Conservation (phyloP, 2,113 vertebrate species). For the Riparia riparia region DNA sequence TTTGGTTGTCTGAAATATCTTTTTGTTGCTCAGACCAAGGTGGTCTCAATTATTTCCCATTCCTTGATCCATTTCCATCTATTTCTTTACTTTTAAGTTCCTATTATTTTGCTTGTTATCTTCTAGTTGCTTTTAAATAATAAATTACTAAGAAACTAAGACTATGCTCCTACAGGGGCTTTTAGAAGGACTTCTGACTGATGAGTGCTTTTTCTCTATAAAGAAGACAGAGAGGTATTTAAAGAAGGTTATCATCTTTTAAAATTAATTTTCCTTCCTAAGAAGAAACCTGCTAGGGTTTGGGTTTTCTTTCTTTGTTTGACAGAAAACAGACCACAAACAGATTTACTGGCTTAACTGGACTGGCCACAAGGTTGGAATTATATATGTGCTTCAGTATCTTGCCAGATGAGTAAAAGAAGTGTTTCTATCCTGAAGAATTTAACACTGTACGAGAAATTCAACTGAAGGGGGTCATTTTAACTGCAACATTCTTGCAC, state of each 20-base stretch:
- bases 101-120: neutral
- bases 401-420: neutral
- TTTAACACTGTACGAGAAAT: neutral
- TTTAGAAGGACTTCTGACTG: neutral
- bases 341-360: neutral
- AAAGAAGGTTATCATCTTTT: neutral
- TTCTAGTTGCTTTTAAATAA: neutral
- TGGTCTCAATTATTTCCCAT: neutral
- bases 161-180: neutral
- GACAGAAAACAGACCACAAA: neutral
- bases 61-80: neutral
- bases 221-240: neutral
- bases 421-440: neutral
- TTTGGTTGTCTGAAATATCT: neutral
- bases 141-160: neutral
- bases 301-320: neutral
- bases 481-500: fast-evolving
- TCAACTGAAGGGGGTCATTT: neutral
- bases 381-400: neutral
- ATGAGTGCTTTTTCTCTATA: neutral
- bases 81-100: neutral
- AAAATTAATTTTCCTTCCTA: neutral
- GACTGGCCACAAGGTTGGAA: neutral
- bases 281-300: neutral
- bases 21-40: neutral